These are phyloP conservation scores for Triplophysa tibetana DNA, from an alignment of 2,113 vertebrate species.

Conservation along the genomic window DNA sequence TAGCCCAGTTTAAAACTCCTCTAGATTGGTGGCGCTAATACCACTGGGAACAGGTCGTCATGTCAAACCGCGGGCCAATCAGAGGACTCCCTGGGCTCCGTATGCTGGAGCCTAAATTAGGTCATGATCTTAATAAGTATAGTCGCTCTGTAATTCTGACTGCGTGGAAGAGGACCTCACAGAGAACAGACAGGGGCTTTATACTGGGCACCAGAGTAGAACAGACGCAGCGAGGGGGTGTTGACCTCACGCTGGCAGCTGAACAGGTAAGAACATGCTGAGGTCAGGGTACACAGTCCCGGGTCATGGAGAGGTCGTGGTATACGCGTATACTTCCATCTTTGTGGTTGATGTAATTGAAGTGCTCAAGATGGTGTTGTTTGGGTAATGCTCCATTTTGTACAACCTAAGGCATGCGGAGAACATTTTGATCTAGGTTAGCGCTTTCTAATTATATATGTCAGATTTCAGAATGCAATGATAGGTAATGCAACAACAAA, in stretches of 20 bases:
- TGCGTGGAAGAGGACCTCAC: conserved; percentile 65
- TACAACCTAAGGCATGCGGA: background rate
- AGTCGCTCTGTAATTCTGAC: conserved; percentile 48
- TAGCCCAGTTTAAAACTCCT: conserved; percentile 37
- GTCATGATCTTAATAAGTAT: conserved; percentile 60
- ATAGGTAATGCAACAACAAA: too few species aligned
- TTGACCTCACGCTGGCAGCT: conserved; percentile 54
- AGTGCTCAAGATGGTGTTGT: background rate
- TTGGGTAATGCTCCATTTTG: too few species aligned
- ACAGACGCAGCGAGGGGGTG: conserved; percentile 62
- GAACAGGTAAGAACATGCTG: conserved; percentile 29
- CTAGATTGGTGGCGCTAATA: conserved; percentile 24
- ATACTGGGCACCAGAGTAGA: conserved; percentile 51
- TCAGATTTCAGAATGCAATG: too few species aligned
- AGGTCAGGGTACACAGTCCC: background rate
- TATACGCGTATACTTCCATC: background rate
- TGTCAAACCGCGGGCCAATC: conserved; percentile 57
- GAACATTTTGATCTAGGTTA: conserved; percentile 43
- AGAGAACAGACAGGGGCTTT: conserved; percentile 61
- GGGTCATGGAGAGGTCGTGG: background rate
- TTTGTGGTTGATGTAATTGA: background rate
- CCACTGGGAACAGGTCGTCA: conserved; percentile 49
- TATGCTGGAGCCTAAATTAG: conserved; percentile 54
- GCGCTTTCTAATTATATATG: conserved; percentile 38
- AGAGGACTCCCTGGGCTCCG: conserved; percentile 48